Base-by-base conservation (phyloP, 2,888 invertebrate species). In the Chirona hameri region DNA sequence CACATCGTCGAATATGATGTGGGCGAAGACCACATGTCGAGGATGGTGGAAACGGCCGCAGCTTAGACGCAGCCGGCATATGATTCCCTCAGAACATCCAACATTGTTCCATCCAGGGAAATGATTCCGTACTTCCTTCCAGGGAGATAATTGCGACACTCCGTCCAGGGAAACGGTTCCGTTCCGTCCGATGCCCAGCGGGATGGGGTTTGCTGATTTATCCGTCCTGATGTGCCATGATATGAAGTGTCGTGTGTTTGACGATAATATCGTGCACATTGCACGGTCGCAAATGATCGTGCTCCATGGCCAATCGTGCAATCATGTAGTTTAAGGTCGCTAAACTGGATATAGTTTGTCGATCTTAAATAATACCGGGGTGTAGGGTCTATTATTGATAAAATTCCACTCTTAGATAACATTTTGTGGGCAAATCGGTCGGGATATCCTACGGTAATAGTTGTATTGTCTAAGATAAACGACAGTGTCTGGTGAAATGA, bases 1-100 rank as follows among this genome's bases (percentile, higher is more conserved):
- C 39, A 76, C 39, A 76, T 76, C 76, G 76, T 76, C 76, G 76
- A 76, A 24, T 76, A 76, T 39, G 76, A 76, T 12, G 76, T 76
- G 10, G 76, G 76, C 76, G 76, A 76, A 24, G 76, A 27, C 76
- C 27, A 27, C 46, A 76, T 76, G 76, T 76, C 76, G 1, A 18
- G 76, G 24, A 7, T 46, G 10, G 12, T 76, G 46, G 76, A 76
- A 39, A 24, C 39, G 15, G 76, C 76, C 9, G 24, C 76, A 0
- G 31, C 27, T 3, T 31, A 72, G 31, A 0, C 15, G 31, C 14
- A 39, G 0, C 31, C 18, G 9, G 1, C 27, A 31, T 9, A 27
- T 31, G 12, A 27, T 3, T 15, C n/a, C 3, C 29, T 7, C 0
- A 27, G 14, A 5, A 18, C 31, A 14, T 14, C 14, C 18, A 65